These are phyloP conservation scores for Salvelinus sp. DNA, from an alignment of 2,113 vertebrate species.

Conservation along the genomic window DNA sequence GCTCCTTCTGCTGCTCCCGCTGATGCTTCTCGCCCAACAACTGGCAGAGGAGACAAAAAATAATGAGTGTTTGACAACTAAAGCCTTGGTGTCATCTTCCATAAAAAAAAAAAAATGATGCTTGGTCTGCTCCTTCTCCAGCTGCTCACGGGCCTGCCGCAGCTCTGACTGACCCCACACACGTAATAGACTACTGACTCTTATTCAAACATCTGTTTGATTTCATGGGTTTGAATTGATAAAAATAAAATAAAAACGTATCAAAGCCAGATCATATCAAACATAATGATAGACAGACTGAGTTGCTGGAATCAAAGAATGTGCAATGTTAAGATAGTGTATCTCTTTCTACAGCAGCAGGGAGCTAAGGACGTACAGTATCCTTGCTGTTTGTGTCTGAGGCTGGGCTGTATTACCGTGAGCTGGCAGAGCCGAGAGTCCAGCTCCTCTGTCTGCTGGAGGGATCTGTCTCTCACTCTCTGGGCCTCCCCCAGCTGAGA, in stretches of 20 bases:
- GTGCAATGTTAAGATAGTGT: no score
- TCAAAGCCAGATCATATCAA: no score
- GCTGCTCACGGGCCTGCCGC: conserved; percentile 57
- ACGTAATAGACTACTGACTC: not conserved
- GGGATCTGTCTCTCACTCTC: conserved; percentile 58
- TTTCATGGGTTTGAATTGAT: no score
- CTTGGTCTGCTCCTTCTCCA: conserved; percentile 70
- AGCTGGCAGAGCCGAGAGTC: conserved; percentile 63
- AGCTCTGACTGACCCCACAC: conserved; percentile 53
- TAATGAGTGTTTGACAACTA: conserved; percentile 28
- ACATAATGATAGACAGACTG: no score
- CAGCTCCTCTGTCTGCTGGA: conserved; percentile 63
- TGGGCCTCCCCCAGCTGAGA: conserved; percentile 63
- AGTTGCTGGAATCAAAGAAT: no score
- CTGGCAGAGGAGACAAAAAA: conserved; percentile 44
- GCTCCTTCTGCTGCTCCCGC: conserved; percentile 63
- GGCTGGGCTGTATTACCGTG: conserved; percentile 59
- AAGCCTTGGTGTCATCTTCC: conserved; percentile 29
- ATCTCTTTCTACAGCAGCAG: no score
- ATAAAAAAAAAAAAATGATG: no score
- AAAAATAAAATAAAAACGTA: no score
- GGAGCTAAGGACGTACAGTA: no score
- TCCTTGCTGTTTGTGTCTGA: not conserved
- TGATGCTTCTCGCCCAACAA: conserved; percentile 65
- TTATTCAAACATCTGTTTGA: not conserved